Conservation (phyloP, 2,113 vertebrate species). For the Trematocara zebra region DNA sequence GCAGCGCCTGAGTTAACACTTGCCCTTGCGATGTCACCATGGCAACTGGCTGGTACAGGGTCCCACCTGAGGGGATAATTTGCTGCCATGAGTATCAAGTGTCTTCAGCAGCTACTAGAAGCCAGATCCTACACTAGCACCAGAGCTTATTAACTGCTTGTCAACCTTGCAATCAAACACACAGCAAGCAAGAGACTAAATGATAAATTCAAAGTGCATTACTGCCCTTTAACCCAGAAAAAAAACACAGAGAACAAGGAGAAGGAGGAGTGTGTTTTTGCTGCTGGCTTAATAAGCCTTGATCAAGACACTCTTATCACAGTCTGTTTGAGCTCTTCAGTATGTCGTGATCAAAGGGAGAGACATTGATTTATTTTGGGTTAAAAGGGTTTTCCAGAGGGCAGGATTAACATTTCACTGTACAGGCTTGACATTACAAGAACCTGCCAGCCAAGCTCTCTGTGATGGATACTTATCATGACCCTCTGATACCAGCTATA, state of each 20-base stretch:
- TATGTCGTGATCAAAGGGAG: constrained; percentile 57
- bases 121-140: neutral
- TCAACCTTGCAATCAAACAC: constrained; percentile 16
- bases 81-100: constrained; percentile 51
- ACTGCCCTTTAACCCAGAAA: constrained; percentile 21
- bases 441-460: neutral
- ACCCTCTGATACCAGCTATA: neutral
- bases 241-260: neutral
- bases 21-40: constrained; percentile 99
- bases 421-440: constrained; percentile 43
- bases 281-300: constrained; percentile 56
- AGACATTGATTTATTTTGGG: constrained; percentile 65
- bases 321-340: constrained; percentile 58
- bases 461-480: neutral
- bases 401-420: constrained; percentile 64
- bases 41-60: constrained; percentile 97
- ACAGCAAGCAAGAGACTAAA: constrained; percentile 7
- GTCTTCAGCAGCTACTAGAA: constrained; percentile 27
- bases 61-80: constrained; percentile 82
- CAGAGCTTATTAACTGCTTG: constrained; percentile 24
- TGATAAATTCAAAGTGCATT: constrained; percentile 38
- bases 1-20: constrained; percentile 91
- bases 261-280: constrained; percentile 5
- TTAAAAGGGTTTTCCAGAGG: constrained; percentile 61
- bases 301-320: constrained; percentile 55